Conservation (phyloP, 2,888 invertebrate genomes). For the Coelopa pilipes region DNA sequence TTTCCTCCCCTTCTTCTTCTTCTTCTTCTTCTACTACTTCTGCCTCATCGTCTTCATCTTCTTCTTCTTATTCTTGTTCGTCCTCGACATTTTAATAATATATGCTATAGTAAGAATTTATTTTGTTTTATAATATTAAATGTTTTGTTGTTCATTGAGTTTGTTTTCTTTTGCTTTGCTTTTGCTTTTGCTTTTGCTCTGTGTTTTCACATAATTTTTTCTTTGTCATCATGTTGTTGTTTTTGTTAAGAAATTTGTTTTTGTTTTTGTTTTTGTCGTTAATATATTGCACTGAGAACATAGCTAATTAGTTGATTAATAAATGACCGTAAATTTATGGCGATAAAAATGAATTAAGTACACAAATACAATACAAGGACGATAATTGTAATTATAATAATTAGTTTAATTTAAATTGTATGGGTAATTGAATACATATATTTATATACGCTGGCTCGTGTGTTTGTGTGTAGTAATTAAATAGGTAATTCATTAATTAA, state of each 20-base stretch:
- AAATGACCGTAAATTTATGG: slow-evolving; percentile 34
- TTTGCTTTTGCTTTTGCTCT: slow-evolving; percentile 27
- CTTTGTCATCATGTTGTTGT: slow-evolving; percentile 24
- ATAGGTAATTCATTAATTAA: slow-evolving; percentile 28
- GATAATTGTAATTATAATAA: slow-evolving; percentile 28
- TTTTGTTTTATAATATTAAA: slow-evolving; percentile 15
- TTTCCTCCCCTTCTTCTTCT: slow-evolving; percentile 16
- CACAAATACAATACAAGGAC: slow-evolving; percentile 36
- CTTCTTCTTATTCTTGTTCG: slow-evolving; percentile 19
- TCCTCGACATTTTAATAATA: slow-evolving; percentile 37
- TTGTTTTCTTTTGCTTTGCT: slow-evolving; percentile 18
- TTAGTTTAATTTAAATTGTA: slow-evolving; percentile 23
- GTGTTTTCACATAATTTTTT: slow-evolving; percentile 31
- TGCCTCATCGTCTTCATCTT: background rate
- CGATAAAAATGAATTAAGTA: slow-evolving; percentile 43
- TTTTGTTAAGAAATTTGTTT: too few relatives aligned
- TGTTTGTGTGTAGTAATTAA: background rate
- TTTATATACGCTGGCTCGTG: background rate
- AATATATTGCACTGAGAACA: slow-evolving; percentile 41
- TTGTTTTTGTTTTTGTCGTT: slow-evolving; percentile 21
- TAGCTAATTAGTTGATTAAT: slow-evolving; percentile 34
- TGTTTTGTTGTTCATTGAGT: slow-evolving; percentile 22
- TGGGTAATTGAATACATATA: slow-evolving; percentile 1
- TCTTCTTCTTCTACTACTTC: slow-evolving; percentile 24
- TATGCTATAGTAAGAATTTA: slow-evolving; percentile 34